These are phyloP conservation scores for Pyralis farinalis DNA, from an alignment of 2,888 invertebrate species.

Conservation along the genomic window DNA sequence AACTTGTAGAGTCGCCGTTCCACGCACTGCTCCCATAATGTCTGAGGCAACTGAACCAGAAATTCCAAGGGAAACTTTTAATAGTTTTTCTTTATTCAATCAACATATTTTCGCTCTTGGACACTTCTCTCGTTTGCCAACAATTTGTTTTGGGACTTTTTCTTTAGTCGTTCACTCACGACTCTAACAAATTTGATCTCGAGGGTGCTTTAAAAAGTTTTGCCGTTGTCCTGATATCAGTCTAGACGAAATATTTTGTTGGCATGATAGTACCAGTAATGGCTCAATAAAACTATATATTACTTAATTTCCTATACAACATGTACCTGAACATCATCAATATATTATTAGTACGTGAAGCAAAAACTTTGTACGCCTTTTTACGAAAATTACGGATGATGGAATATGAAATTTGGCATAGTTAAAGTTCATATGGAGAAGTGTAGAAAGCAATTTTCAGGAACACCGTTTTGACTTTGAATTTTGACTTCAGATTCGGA, in stretches of 20 bases:
- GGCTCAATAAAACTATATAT: background rate
- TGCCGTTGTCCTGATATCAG: constrained; percentile 41
- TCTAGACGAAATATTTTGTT: constrained; percentile 57
- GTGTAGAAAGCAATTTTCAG: too few relatives aligned
- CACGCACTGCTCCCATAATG: constrained; percentile 51
- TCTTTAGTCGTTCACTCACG: constrained; percentile 52
- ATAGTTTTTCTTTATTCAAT: constrained; percentile 80
- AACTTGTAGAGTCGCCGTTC: constrained; percentile 29
- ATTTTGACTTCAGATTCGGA: too few relatives aligned
- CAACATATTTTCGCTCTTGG: constrained; percentile 77
- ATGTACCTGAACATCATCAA: too few relatives aligned
- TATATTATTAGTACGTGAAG: too few relatives aligned
- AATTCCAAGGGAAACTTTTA: constrained; percentile 68
- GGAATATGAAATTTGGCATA: too few relatives aligned
- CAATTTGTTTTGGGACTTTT: constrained; percentile 75
- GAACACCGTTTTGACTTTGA: too few relatives aligned
- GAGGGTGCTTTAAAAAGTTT: constrained; percentile 58
- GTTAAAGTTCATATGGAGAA: too few relatives aligned
- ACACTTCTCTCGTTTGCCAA: constrained; percentile 75
- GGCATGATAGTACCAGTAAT: background rate
- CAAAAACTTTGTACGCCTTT: too few relatives aligned
- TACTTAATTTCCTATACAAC: too few relatives aligned
- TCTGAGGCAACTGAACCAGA: constrained; percentile 58
- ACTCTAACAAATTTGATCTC: constrained; percentile 65
- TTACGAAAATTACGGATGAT: too few relatives aligned